Percentiles rank a stretch among this genome's conserved stretches.
phyloP scores from a whole-genome alignment of 1,140 invertebrate genomes.

The Macrosteles quadrilineatus region DNA sequence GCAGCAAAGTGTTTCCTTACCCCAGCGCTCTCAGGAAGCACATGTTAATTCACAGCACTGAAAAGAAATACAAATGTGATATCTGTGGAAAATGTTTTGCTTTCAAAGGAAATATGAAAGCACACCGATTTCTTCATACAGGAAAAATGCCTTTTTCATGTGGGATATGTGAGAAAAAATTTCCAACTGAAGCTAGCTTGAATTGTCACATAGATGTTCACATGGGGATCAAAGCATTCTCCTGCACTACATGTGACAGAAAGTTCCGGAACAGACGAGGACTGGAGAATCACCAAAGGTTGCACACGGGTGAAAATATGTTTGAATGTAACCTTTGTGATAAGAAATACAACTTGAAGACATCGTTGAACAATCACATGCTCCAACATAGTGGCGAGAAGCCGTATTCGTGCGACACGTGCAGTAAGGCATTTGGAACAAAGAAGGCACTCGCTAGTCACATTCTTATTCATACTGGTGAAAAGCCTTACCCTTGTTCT shows the following conservation, averaged over 20 bases:
- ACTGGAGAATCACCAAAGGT: constrained; percentile 92
- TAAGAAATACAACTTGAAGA: constrained; percentile 91
- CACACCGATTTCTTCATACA: not conserved
- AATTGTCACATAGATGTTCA: constrained; percentile 17
- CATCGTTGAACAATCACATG: constrained; percentile 92
- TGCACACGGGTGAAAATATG: constrained; percentile 83
- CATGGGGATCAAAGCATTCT: constrained; percentile 67
- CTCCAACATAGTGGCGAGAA: constrained; percentile 91
- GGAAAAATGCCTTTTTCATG: not conserved
- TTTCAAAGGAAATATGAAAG: constrained; percentile 4
- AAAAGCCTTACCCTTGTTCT: constrained; percentile 90
- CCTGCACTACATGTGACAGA: constrained; percentile 80
- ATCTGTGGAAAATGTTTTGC: constrained; percentile 21
- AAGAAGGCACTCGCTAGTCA: constrained; percentile 92
- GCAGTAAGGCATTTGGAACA: constrained; percentile 89
- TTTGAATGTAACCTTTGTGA: constrained; percentile 94
- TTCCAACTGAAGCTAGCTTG: constrained; percentile 7
- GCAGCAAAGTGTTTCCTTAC: not conserved
- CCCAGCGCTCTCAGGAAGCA: constrained; percentile 4
- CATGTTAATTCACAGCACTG: not conserved
- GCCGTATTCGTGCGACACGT: constrained; percentile 88
- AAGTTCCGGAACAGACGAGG: constrained; percentile 94
- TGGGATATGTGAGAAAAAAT: constrained; percentile 19
- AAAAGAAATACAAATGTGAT: constrained; percentile 25
- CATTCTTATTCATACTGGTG: constrained; percentile 91